Evolutionary conservation across 2,888 invertebrate genomes (phyloP), one percentile per base, ranked within the genome.

Genomic region (Furcula furcula): DNA sequence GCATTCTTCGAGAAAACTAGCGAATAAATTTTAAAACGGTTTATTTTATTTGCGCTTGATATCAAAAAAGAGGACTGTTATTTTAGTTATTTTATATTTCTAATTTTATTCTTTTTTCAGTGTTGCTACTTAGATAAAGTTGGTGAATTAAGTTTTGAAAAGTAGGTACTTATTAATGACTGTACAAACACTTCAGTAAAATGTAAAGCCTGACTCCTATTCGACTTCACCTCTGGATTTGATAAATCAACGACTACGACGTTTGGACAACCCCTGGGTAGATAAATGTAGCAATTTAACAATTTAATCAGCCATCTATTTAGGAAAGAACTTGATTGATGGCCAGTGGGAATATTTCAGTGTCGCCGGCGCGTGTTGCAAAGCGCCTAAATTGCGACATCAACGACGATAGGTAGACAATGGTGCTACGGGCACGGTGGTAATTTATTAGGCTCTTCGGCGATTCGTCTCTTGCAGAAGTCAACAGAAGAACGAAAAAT

Each of bases 231-330:
- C 13, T 25, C 13, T 45, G 34, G 41, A 55, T 43, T 28, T 37
- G 36, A 45, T 41, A 38, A 42, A 50, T 54, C 47, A 40, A 43
- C 43, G 42, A 25, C n/a, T 30, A 45, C 36, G 36, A 27, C 36
- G 29, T 39, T 35, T 40, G 33, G 44, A 40, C 40, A 48, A 37
- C 42, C 29, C 29, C 27, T 27, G 25, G 27, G 32, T 36, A 55
- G 48, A 44, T 56, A 48, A 58, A 54, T 52, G 45, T 54, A 59
- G 70, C 65, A 68, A 76, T 77, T 78, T 72, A 76, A 68, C 73
- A 76, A 73, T 74, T 76, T 79, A 78, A 80, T 76, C 75, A 77
- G 65, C 69, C 64, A 78, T 78, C 72, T 74, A 75, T 80, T 76
- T 68, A 51, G 56, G 50, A 62, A 69, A 73, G 70, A 72, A 71